phyloP scores from a whole-genome alignment of 2,888 invertebrate genomes.

The Hypomecis atomaria region DNA sequence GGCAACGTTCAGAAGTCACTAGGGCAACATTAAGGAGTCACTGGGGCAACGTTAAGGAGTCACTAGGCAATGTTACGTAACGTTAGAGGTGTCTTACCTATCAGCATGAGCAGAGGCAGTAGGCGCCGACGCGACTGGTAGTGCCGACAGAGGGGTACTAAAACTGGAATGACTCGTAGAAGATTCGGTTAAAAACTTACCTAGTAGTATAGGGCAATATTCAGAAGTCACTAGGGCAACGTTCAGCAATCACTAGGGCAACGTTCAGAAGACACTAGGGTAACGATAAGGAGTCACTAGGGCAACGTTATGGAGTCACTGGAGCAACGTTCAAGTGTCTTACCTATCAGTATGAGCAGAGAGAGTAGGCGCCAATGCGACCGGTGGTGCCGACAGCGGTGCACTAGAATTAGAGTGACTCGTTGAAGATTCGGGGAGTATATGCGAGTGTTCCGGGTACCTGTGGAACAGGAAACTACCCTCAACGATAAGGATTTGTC shows the following conservation, averaged over 20 bases:
- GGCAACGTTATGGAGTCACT: neutral
- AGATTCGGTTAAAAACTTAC: neutral
- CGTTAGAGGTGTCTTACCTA: neutral
- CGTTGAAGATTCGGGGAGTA: conserved; percentile 51
- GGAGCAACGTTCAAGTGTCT: neutral
- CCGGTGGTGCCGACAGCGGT: conserved; percentile 28
- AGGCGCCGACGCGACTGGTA: no score
- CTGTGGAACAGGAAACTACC: conserved; percentile 42
- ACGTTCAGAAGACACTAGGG: no score
- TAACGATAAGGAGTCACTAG: neutral
- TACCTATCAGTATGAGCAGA: conserved; percentile 81
- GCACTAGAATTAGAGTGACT: conserved; percentile 42
- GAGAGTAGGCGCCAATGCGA: conserved; percentile 18
- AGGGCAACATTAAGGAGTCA: no score
- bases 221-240: neutral
- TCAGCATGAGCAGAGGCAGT: neutral
- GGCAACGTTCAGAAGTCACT: no score
- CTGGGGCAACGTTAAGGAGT: no score
- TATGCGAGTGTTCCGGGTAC: conserved; percentile 64
- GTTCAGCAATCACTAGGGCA: no score
- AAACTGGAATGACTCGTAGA: no score
- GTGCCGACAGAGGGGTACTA: no score
- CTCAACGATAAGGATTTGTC: conserved; percentile 6
- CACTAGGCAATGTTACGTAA: no score
- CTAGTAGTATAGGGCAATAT: neutral